These are phyloP conservation scores for Aphidius gifuensis DNA, from an alignment of 1,140 invertebrate genomes.

Conservation along the genomic window DNA sequence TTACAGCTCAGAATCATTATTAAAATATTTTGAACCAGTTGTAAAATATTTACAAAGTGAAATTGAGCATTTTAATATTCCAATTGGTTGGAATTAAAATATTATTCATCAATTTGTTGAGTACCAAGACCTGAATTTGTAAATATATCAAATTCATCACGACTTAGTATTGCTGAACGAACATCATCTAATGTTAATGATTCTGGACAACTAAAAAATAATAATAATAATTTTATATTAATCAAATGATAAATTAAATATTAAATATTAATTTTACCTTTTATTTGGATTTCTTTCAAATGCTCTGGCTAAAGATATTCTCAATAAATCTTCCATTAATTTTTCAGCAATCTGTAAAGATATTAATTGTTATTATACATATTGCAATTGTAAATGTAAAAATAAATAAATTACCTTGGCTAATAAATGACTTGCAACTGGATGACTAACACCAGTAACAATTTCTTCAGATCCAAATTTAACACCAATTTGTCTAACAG, in stretches of 20 bases:
- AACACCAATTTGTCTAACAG: conserved; percentile 39
- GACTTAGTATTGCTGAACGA: conserved; percentile 36
- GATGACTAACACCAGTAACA: conserved; percentile 38
- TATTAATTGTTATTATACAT: neutral
- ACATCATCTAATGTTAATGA: conserved; percentile 41
- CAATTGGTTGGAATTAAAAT: conserved; percentile 37
- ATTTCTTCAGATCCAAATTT: conserved; percentile 43
- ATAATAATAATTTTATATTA: conserved; percentile 19
- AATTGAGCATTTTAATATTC: conserved; percentile 35
- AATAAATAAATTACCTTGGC: conserved; percentile 34
- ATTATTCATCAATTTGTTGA: conserved; percentile 12
- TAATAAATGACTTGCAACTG: conserved; percentile 38
- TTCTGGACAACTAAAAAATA: conserved; percentile 32
- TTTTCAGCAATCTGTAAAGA: conserved; percentile 39
- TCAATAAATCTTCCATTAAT: conserved; percentile 42
- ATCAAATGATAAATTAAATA: neutral
- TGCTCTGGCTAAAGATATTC: conserved; percentile 42
- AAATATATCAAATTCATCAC: conserved; percentile 50
- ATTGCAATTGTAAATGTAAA: conserved; percentile 10
- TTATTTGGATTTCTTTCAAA: conserved; percentile 37
- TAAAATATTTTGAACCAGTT: conserved; percentile 50
- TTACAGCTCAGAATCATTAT: conserved; percentile 36
- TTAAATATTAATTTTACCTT: conserved; percentile 23
- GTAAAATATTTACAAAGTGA: conserved; percentile 49
- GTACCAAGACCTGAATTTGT: conserved; percentile 48